Base-by-base conservation (phyloP, 2,888 invertebrate species). In the Elegia similella region DNA sequence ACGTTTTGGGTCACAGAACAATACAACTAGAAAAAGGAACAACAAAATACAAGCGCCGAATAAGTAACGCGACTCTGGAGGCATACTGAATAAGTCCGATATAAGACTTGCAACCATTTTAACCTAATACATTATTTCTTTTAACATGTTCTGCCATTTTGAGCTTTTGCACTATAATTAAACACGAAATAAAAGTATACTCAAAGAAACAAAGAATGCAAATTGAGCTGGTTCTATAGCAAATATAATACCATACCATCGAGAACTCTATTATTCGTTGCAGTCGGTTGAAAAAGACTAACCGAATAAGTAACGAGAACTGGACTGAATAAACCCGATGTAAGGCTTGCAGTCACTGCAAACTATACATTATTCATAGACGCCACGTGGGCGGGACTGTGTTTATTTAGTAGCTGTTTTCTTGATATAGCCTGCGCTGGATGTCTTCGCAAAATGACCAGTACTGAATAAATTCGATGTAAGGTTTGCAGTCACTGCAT, bases 401-500 rank as follows among this genome's bases (percentile, higher is more conserved):
- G 38, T 38, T 38, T 38, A 38, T 38, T 38, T 38, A 12, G 38
- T n/a, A 38, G 38, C 38, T 38, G 38, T 38, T 34, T 34, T 38
- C 38, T 38, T 8, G 38, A 38, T 38, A 6, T n/a, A 38, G 38
- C 6, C 38, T 10, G 5, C 38, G 12, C n/a, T 38, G 38, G 38
- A 38, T 3, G 12, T n/a, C 12, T 38, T 38, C 38, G 38, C 6
- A n/a, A n/a, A 38, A 38, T 38, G 38, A 38, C 38, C n/a, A 10
- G n/a, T 3, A n/a, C 12, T 38, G 6, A 38, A 38, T 48, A 48
- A 48, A 30, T 48, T 17, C 48, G 48, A 32, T 48, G 13, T 48
- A 32, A 48, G 13, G 48, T 2, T 66, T 70, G 73, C 73, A 72
- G 69, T 68, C 65, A 69, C 70, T 70, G 48, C 29, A 15, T 3